Conservation (phyloP, 1,140 invertebrate species). For the Aphis craccivora region DNA sequence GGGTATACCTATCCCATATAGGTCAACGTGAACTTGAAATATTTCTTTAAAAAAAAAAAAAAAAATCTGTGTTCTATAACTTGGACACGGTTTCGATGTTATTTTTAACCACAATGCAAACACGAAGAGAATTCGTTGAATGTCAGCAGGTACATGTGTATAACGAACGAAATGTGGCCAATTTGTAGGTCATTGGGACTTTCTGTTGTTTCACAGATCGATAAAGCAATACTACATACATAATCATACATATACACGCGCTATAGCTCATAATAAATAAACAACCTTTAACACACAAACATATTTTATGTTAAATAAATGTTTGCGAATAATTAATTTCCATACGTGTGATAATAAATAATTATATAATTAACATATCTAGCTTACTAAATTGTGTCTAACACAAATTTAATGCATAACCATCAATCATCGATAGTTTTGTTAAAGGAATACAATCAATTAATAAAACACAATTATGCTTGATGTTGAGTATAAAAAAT, state of each 20-base stretch:
- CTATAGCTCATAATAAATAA: background rate
- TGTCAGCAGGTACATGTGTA: conserved; percentile 42
- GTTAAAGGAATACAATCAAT: background rate
- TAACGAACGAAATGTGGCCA: background rate
- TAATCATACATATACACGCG: too few relatives aligned
- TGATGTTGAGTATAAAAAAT: background rate
- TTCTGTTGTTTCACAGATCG: conserved; percentile 17
- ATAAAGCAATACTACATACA: conserved; percentile 22
- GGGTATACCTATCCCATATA: background rate
- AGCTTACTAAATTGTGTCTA: background rate
- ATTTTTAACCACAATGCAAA: conserved; percentile 32
- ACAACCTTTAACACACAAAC: background rate
- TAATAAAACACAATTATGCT: background rate
- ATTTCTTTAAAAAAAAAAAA: background rate
- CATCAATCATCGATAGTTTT: background rate
- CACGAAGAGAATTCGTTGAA: conserved; percentile 35
- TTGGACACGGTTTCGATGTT: conserved; percentile 22
- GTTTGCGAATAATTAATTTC: background rate
- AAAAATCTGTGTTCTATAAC: background rate
- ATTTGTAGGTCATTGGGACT: conserved; percentile 45
- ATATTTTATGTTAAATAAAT: background rate
- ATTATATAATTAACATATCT: background rate
- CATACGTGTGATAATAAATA: background rate
- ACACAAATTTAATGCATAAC: background rate
- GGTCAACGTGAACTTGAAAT: conserved; percentile 33